These are phyloP conservation scores for Gadus chalcogrammus DNA, from an alignment of 2,113 vertebrate species.

Conservation along the genomic window DNA sequence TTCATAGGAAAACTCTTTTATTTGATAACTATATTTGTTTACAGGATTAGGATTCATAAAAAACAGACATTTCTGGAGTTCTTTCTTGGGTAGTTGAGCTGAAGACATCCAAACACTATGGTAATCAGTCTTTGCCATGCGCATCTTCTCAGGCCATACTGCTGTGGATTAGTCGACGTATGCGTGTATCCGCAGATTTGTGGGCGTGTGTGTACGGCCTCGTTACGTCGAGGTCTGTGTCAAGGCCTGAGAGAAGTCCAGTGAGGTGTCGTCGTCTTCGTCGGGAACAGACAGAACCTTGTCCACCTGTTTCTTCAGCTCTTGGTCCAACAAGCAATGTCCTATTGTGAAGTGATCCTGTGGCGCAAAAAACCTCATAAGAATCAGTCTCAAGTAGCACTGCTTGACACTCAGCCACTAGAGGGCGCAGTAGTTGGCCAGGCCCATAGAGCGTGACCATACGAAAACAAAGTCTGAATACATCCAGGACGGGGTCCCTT, in stretches of 20 bases:
- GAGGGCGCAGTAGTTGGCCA: neutral
- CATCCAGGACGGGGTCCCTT: too few relatives aligned
- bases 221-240: constrained; percentile 7
- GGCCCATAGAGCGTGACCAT: too few relatives aligned
- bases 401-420: neutral
- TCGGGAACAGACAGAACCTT: neutral
- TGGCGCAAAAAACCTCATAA: neutral
- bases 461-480: too few relatives aligned
- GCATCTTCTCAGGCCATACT: too few relatives aligned
- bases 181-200: neutral
- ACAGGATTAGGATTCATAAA: too few relatives aligned
- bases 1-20: too few relatives aligned
- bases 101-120: too few relatives aligned
- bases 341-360: constrained; percentile 34
- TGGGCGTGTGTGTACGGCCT: neutral
- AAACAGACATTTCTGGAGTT: too few relatives aligned
- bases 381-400: neutral
- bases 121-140: too few relatives aligned
- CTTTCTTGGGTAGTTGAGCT: too few relatives aligned
- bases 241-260: constrained; percentile 15
- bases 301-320: constrained; percentile 16
- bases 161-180: too few relatives aligned
- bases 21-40: too few relatives aligned
- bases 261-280: neutral
- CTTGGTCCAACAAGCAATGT: neutral